Evolutionary conservation across 2,888 invertebrate genomes (phyloP), one percentile per base, ranked within the genome.

Genomic region (Aporophyla lueneburgensis): DNA sequence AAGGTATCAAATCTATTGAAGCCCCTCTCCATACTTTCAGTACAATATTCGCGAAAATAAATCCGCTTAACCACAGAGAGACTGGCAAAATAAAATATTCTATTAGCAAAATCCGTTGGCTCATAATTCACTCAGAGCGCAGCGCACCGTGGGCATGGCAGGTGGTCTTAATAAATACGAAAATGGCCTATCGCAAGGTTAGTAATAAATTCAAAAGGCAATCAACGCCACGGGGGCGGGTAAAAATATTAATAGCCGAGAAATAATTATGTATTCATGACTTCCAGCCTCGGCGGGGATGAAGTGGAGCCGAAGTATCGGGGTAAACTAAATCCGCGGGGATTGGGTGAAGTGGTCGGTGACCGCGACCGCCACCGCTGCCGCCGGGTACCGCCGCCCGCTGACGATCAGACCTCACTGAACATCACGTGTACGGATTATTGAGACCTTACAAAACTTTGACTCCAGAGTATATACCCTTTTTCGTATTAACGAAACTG

Each of bases 201-300:
- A 94, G 95, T 96, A 96, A 96, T 96, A 96, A 96, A 96, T 96
- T 96, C 96, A 96, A 95, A 95, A 96, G 96, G 96, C 96, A 96
- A 96, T 96, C 96, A 96, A 96, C 96, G 95, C 95, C 91, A 92
- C 95, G 90, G 95, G 93, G 93, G 93, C 92, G 94, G 93, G 95
- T 95, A 96, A 96, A 96, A 96, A 96, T 96, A 96, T 96, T 96
- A 96, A 96, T 95, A 95, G 95, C 93, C 89, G 95, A 94, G 95
- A 95, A 95, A 95, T 95, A 95, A 96, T 96, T 96, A 96, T 93
- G 91, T 95, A 96, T 96, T 96, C 96, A 96, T 96, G 95, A 95
- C 92, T 93, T 94, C 90, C 93, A 91, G 88, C 86, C 91, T 89
- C 86, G 85, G 89, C 76, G 86, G 86, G 86, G 88, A 87, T 92